Evolutionary conservation across 2,797 vertebrate species (phyloP), one percentile per base, ranked within the genome.

Genomic region (Philypnodon macrostomus): DNA sequence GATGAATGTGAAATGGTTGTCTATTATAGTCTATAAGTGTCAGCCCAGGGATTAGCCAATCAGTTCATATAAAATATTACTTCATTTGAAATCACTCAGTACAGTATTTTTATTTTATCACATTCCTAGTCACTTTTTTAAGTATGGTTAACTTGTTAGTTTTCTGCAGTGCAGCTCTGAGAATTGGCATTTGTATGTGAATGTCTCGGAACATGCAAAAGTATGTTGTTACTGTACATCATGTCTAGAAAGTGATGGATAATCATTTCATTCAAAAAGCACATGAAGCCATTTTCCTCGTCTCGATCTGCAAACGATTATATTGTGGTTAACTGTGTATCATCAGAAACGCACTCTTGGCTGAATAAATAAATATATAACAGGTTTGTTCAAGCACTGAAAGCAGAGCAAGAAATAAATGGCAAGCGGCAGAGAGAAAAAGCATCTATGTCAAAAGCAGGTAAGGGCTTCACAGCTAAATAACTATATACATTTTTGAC

Each of bases 401-500:
- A 59, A 38, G 47, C 39, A 61, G 48, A 59, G 64, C 68, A 67
- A 68, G 40, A 50, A 41, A 56, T 48, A 73, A 73, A 31, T 66
- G 69, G 67, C 53, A 73, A 75, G 58, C 50, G 32, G 68, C 64
- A 76, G 70, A 15, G 69, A 69, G 70, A 65, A 59, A 62, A 62
- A 53, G 45, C 61, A 66, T 44, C 52, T 29, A 62, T 60, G 55
- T 66, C 74, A 70, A 49, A 57, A 55, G 57, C 54, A 23, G 56
- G 63, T 46, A 61, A 49, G 65, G 60, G 76, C 74, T 76, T 83
- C 79, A 81, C 79, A 79, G 71, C 73, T 67, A 85, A 79, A 84
- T 70, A 78, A 75, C 75, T 77, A 77, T 75, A 79, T 81, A 86
- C 79, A 82, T 73, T 78, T 84, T 51, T 78, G 77, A 85, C 79